These are phyloP conservation scores for Ceramica pisi DNA, from an alignment of 2,888 invertebrate species.

Conservation along the genomic window DNA sequence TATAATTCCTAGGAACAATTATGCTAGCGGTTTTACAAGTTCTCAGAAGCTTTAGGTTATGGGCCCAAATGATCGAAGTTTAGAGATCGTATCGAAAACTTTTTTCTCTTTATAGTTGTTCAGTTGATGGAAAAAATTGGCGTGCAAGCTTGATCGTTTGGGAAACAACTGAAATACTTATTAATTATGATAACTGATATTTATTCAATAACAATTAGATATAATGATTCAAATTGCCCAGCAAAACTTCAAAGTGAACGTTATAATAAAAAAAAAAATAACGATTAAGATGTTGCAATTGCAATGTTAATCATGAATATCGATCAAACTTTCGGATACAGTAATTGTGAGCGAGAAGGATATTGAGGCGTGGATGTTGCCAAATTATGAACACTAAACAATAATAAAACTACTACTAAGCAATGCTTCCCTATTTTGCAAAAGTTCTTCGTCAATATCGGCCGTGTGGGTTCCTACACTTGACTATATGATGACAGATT, in stretches of 20 bases:
- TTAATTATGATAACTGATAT: background rate
- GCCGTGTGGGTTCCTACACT: too few species aligned
- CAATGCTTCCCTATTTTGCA: background rate
- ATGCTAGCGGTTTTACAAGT: conserved; percentile 11
- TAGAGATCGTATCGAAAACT: background rate
- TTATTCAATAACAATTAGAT: background rate
- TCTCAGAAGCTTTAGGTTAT: conserved; percentile 3
- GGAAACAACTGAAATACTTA: too few species aligned
- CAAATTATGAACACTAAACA: conserved; percentile 14
- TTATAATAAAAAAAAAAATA: conserved; percentile 5
- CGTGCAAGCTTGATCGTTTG: background rate
- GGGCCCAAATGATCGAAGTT: background rate
- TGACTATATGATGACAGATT: background rate
- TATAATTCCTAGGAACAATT: conserved; percentile 30
- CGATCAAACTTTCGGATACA: conserved; percentile 51
- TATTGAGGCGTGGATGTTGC: conserved; percentile 35
- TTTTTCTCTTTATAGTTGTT: background rate
- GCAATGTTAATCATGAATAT: conserved; percentile 22
- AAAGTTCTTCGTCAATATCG: conserved; percentile 4
- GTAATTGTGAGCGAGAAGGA: conserved; percentile 47
- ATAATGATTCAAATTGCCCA: background rate
- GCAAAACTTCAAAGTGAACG: background rate
- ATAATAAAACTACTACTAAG: conserved; percentile 4
- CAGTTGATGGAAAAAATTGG: background rate
- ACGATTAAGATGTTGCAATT: conserved; percentile 26